These are phyloP conservation scores for Mactromeris polynyma DNA, from an alignment of 2,888 invertebrate genomes.

Conservation along the genomic window DNA sequence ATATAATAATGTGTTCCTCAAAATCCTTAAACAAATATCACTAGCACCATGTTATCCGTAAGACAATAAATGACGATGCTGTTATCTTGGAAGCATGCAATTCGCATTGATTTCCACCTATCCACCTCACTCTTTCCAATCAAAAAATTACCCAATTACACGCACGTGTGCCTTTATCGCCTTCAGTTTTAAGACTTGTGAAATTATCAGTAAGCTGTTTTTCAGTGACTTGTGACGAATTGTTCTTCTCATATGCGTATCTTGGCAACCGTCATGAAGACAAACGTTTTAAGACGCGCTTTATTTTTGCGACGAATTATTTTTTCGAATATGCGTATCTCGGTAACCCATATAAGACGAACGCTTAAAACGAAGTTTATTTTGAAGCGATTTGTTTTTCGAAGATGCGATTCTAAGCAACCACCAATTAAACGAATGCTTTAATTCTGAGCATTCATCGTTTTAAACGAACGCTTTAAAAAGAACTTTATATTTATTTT, in stretches of 20 bases:
- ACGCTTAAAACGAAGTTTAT: too few species aligned
- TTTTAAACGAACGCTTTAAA: too few species aligned
- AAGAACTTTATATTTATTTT: too few species aligned
- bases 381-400: too few species aligned
- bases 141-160: conserved; percentile 44
- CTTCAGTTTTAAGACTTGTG: conserved; percentile 21
- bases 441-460: too few species aligned
- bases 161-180: conserved; percentile 41
- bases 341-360: too few species aligned
- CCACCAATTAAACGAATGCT: too few species aligned
- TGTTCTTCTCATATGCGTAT: too few species aligned
- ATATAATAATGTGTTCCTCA: background rate
- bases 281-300: background rate
- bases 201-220: background rate
- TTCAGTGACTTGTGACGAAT: background rate
- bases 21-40: background rate
- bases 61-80: conserved; percentile 28
- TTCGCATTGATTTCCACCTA: conserved; percentile 44
- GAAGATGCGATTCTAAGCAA: too few species aligned
- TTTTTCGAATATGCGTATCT: too few species aligned
- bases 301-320: too few species aligned
- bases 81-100: conserved; percentile 31
- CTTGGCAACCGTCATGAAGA: background rate
- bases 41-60: conserved; percentile 6
- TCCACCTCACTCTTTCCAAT: background rate